A percentile compares a stretch with the other conserved stretches of the same genome.
phyloP scores from a whole-genome alignment of 2,113 vertebrate genomes.

The Urocynchramus pylzowi region DNA sequence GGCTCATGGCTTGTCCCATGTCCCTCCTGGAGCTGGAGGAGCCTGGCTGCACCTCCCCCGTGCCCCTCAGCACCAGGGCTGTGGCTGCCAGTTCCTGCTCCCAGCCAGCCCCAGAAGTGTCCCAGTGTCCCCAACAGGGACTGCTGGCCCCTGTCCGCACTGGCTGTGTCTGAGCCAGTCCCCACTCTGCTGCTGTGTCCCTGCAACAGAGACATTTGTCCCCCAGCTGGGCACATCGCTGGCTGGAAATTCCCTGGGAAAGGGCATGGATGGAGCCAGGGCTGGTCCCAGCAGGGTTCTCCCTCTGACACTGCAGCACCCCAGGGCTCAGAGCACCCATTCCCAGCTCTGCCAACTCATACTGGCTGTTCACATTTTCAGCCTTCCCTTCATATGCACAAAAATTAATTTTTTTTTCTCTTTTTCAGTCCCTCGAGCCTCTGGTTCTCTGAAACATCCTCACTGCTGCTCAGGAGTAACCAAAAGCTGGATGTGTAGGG shows the following conservation, averaged over 20 bases:
- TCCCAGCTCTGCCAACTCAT: neutral
- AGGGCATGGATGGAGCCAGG: neutral
- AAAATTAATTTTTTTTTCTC: neutral
- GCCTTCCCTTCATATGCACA: neutral
- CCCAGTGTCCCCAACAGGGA: neutral
- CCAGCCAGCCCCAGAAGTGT: accelerated
- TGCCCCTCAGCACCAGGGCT: accelerated
- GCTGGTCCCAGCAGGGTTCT: neutral
- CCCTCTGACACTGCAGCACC: accelerated
- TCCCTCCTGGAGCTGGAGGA: neutral
- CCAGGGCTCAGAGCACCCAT: neutral
- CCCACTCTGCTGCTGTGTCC: neutral
- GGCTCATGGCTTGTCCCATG: neutral
- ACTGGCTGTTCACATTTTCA: neutral
- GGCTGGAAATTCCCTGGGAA: neutral
- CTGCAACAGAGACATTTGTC: neutral
- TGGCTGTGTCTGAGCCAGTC: neutral
- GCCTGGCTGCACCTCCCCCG: neutral
- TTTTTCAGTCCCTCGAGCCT: neutral
- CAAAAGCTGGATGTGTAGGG: neutral
- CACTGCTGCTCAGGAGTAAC: neutral
- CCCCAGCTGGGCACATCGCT: neutral
- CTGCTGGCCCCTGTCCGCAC: neutral
- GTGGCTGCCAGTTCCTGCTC: neutral
- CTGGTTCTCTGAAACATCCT: neutral